These are phyloP conservation scores for Erebia epiphron DNA, from an alignment of 2,888 invertebrate genomes.

Conservation along the genomic window DNA sequence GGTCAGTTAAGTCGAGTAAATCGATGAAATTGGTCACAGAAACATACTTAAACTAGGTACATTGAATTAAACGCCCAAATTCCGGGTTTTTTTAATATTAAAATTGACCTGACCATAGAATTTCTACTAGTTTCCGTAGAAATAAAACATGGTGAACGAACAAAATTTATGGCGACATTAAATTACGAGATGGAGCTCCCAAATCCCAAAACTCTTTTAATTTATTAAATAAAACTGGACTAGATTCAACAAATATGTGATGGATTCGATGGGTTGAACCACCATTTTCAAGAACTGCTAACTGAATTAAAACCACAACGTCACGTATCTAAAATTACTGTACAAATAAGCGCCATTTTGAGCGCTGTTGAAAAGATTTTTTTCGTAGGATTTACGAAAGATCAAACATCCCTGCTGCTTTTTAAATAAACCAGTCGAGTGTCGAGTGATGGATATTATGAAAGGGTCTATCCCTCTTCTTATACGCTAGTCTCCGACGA, in stretches of 20 bases:
- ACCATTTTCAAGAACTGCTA: neutral
- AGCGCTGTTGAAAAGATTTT: slow-evolving; percentile 12
- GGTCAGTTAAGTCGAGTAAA: slow-evolving; percentile 6
- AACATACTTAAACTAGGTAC: neutral
- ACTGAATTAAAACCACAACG: neutral
- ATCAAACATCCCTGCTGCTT: slow-evolving; percentile 31
- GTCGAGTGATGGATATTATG: slow-evolving; percentile 27
- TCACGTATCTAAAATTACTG: neutral
- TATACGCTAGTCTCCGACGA: slow-evolving; percentile 24
- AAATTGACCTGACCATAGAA: neutral
- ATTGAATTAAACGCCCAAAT: neutral
- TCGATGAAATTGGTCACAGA: neutral
- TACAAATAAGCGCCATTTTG: neutral
- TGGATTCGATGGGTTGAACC: neutral
- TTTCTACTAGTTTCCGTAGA: neutral
- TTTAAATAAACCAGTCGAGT: slow-evolving; percentile 38
- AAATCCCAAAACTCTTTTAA: neutral
- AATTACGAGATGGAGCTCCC: neutral
- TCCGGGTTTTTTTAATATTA: neutral
- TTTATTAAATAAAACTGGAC: neutral
- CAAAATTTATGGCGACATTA: neutral
- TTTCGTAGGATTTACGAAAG: slow-evolving; percentile 23
- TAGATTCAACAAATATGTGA: neutral
- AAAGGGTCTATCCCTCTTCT: slow-evolving; percentile 33
- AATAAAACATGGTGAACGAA: neutral